phyloP scores from a whole-genome alignment of 2,797 vertebrate species.

The Pantherophis alleghaniensis region DNA sequence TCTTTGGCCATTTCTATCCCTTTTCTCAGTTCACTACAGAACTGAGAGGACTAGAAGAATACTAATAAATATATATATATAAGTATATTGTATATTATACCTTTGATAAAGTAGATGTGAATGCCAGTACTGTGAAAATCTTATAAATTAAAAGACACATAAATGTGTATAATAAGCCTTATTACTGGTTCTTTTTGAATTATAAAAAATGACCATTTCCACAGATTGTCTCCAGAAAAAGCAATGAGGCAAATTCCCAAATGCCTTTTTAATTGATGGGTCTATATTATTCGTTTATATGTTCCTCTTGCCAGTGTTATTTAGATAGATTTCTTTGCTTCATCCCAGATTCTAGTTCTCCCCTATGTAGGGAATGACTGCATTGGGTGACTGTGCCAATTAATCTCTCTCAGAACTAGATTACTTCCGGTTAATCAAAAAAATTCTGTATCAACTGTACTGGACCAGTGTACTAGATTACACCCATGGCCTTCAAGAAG shows the following conservation, averaged over 20 bases:
- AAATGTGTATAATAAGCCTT: background rate
- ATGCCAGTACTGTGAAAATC: background rate
- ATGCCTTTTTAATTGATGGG: background rate
- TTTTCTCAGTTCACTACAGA: constrained; percentile 13
- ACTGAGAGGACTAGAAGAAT: constrained; percentile 30
- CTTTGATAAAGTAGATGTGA: constrained; percentile 63
- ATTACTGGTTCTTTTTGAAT: background rate
- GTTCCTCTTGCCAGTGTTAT: background rate
- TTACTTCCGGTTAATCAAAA: background rate
- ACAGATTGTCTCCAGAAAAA: background rate
- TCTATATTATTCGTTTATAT: background rate
- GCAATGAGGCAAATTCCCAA: background rate
- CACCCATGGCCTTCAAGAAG: background rate
- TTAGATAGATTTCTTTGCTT: background rate
- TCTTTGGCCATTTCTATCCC: background rate
- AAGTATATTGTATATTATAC: constrained; percentile 42
- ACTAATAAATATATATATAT: background rate
- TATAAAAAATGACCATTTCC: background rate
- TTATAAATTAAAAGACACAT: constrained; percentile 1
- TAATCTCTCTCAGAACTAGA: background rate
- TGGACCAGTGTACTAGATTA: background rate
- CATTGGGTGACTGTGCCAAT: background rate
- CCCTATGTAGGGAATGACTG: background rate
- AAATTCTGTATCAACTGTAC: background rate
- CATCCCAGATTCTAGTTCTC: background rate